Percentiles rank a stretch among this genome's conserved stretches.
Evolutionary conservation across 2,113 vertebrate species (phyloP).

Genomic region (cattle (Bos taurus)): ARS-UCD2.0 NC_037332.1:64724501-64725000

Average conservation of each 20-base stretch:
- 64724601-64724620: too few relatives aligned
- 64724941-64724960: not conserved
- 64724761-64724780: not conserved
- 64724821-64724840: not conserved
- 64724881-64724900: not conserved
- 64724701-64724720: not conserved
- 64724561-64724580: too few relatives aligned
- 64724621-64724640: accelerated
- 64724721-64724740: not conserved
- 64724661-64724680: not conserved
- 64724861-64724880: not conserved
- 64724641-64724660: not conserved
- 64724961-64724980: not conserved
- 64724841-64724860: not conserved
- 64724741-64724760: not conserved
- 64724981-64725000: not conserved
- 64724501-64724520: too few relatives aligned
- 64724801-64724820: not conserved
- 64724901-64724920: not conserved
- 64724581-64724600: too few relatives aligned
- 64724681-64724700: not conserved
- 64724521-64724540: not conserved
- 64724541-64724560: not conserved
- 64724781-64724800: not conserved
- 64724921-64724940: not conserved